Percentiles rank a stretch among this genome's conserved stretches.
Evolutionary conservation across 1,140 invertebrate species (phyloP).

Genomic region (Gonioctena quinquepunctata): DNA sequence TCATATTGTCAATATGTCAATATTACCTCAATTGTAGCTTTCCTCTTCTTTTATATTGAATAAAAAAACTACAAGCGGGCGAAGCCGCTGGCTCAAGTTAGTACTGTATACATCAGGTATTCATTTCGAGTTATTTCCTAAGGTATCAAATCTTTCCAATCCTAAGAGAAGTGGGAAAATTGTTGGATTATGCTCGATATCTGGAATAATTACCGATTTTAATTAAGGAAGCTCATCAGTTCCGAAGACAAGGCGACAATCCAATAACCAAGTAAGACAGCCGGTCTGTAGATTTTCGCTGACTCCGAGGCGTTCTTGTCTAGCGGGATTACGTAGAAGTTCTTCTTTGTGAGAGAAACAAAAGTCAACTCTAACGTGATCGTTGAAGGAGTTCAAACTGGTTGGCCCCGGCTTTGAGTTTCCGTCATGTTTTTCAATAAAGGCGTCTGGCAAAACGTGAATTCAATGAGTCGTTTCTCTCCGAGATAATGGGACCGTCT

Average conservation of each 20-base stretch:
- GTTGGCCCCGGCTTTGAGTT: neutral
- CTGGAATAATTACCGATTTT: conserved; percentile 10
- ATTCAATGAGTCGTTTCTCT: neutral
- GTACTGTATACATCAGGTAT: too few species aligned
- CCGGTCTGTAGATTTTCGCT: neutral
- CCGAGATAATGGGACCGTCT: conserved; percentile 3
- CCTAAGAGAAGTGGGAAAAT: too few species aligned
- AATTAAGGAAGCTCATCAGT: conserved; percentile 4
- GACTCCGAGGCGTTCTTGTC: neutral
- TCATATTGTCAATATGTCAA: too few species aligned
- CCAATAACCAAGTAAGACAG: conserved; percentile 6
- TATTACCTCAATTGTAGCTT: too few species aligned
- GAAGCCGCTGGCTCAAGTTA: too few species aligned
- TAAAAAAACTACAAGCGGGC: too few species aligned
- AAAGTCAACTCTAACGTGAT: neutral
- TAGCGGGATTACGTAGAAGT: neutral
- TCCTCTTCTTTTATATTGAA: too few species aligned
- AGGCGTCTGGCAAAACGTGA: neutral
- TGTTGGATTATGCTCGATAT: neutral
- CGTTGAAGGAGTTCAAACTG: neutral
- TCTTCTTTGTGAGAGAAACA: neutral
- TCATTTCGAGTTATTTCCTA: too few species aligned
- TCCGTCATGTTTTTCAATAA: neutral
- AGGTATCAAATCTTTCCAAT: too few species aligned
- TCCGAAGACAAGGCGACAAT: conserved; percentile 8